Evolutionary conservation across 2,888 invertebrate genomes (phyloP).

Genomic region (Chirona hameri): DNA sequence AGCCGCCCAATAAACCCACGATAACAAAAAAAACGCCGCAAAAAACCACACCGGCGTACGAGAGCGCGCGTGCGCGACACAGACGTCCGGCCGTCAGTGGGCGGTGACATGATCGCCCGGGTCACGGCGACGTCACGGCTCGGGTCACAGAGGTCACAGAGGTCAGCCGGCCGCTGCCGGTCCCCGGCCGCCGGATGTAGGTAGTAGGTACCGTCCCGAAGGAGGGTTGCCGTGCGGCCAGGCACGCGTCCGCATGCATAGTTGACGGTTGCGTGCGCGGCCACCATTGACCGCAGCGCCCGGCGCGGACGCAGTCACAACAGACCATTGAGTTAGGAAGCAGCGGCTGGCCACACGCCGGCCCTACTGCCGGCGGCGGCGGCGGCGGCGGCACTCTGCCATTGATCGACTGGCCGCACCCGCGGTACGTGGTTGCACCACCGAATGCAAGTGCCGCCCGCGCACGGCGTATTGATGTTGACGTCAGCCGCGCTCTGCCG

Average conservation of each 20-base stretch:
- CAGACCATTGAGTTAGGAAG: background rate
- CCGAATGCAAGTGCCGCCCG: background rate
- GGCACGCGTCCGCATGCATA: background rate
- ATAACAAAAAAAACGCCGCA: background rate
- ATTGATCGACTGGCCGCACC: background rate
- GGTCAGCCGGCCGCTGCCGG: background rate
- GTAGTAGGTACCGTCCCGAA: background rate
- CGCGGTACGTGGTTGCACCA: background rate
- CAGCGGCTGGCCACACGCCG: background rate
- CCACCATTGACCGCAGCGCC: background rate
- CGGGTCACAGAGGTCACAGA: background rate
- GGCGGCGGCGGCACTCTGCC: background rate
- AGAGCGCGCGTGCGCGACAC: background rate
- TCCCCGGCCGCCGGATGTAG: background rate
- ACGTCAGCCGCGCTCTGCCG: too few relatives aligned
- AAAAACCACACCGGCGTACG: background rate
- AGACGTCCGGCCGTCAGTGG: background rate
- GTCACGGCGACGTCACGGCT: background rate
- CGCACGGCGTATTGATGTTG: background rate
- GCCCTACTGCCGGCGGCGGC: background rate
- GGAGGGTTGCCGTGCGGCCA: background rate
- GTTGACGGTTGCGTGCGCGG: background rate
- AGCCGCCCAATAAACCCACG: background rate
- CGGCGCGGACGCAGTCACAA: slow-evolving; percentile 6
- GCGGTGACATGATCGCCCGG: background rate